Evolutionary conservation across 2,113 vertebrate species (phyloP).

Genomic region (Salvator merianae): DNA sequence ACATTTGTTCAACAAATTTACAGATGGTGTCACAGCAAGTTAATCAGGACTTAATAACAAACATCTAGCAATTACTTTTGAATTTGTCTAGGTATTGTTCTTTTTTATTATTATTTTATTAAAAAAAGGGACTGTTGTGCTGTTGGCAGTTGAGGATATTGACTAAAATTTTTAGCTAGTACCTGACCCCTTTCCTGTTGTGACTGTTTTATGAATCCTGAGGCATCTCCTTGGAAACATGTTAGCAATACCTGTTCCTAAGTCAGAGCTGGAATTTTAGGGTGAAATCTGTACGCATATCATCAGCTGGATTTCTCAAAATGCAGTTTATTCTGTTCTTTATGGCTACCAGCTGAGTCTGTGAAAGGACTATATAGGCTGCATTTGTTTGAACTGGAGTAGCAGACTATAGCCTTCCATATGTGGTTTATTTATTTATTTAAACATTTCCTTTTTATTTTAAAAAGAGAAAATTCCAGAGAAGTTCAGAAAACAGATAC

Average conservation of each 20-base stretch:
- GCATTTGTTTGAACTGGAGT: too few relatives aligned
- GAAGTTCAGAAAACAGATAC: too few relatives aligned
- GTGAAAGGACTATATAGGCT: too few relatives aligned
- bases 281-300: background rate
- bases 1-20: constrained; percentile 20
- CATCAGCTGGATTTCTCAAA: background rate
- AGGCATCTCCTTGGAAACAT: background rate
- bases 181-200: background rate
- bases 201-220: background rate
- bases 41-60: background rate
- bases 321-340: background rate
- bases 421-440: too few relatives aligned
- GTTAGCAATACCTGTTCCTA: background rate
- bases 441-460: too few relatives aligned
- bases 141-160: background rate
- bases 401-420: too few relatives aligned
- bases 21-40: constrained; percentile 21
- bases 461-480: too few relatives aligned
- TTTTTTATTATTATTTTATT: background rate
- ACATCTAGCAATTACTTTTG: background rate
- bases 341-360: too few relatives aligned
- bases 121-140: too few relatives aligned
- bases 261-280: background rate
- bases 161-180: background rate
- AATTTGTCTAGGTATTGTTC: background rate